A percentile compares a stretch with the other conserved stretches of the same genome.
phyloP scores from a whole-genome alignment of 2,113 vertebrate species.

The Zosterops pallidus region DNA sequence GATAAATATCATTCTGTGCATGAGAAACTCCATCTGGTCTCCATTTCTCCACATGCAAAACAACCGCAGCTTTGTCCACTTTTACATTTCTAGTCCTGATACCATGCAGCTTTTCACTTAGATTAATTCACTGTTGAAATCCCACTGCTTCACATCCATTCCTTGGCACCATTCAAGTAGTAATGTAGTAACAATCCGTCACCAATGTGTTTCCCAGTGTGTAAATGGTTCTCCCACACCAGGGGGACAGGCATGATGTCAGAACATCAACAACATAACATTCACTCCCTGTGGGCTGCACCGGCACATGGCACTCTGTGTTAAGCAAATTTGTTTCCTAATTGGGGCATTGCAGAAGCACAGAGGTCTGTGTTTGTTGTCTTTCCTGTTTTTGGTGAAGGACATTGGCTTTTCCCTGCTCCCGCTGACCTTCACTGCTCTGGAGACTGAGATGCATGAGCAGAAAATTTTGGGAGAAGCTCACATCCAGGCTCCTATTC shows the following conservation, averaged over 20 bases:
- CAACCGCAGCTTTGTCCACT: not conserved
- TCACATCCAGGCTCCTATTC: not conserved
- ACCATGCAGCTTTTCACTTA: not conserved
- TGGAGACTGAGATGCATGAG: not conserved
- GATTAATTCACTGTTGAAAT: not conserved
- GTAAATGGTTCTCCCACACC: not conserved
- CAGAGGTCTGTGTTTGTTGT: rapidly evolving
- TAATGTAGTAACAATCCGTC: not conserved
- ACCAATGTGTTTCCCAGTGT: not conserved
- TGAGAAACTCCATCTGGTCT: slow-evolving; percentile 23
- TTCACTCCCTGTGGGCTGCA: not conserved
- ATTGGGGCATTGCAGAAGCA: not conserved
- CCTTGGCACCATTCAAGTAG: not conserved
- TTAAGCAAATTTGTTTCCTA: not conserved
- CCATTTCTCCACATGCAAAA: not conserved
- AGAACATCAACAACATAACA: not conserved
- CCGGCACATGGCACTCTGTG: not conserved
- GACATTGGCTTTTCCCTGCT: not conserved
- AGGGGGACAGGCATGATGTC: not conserved
- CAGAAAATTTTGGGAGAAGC: not conserved
- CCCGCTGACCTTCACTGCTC: not conserved
- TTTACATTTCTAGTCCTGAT: not conserved
- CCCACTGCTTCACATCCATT: not conserved
- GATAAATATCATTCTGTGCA: not conserved
- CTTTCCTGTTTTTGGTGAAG: not conserved